Conservation (phyloP, 1,140 invertebrate genomes). For the Heterodera carotae region DNA sequence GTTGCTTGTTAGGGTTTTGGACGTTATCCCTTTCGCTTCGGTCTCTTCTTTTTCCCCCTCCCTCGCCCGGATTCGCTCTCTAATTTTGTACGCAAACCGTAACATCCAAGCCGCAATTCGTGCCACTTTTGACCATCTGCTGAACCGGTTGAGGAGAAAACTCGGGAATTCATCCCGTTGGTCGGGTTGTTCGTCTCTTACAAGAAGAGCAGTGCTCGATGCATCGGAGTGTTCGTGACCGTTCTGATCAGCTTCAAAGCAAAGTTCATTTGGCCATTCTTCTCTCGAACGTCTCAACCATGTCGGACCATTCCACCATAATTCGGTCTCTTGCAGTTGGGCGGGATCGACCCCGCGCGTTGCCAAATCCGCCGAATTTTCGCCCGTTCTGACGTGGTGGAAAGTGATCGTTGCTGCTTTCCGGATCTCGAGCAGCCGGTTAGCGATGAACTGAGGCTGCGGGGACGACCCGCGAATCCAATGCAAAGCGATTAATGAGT, state of each 20-base stretch:
- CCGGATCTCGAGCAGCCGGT: slow-evolving; percentile 12
- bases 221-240: not conserved
- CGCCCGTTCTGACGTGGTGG: slow-evolving; percentile 20
- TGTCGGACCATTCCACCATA: slow-evolving; percentile 25
- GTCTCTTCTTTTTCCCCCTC: not conserved
- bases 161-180: not conserved
- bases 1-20: too few relatives aligned
- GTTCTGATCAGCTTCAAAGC: not conserved
- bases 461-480: not conserved
- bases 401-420: not conserved
- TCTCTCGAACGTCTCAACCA: not conserved
- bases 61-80: not conserved
- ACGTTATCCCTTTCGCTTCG: too few relatives aligned
- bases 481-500: not conserved
- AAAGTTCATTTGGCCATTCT: slow-evolving; percentile 21
- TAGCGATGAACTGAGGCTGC: not conserved
- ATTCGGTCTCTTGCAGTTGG: not conserved
- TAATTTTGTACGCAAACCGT: not conserved
- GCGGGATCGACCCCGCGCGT: not conserved
- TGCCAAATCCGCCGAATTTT: slow-evolving; percentile 29
- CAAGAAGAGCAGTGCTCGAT: not conserved
- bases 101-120: not conserved
- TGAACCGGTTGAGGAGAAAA: not conserved
- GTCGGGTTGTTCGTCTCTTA: not conserved
- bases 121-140: not conserved